Evolutionary conservation across 2,888 invertebrate species (phyloP), one percentile per base, ranked within the genome.

Genomic region (Rhogogaster chlorosoma): DNA sequence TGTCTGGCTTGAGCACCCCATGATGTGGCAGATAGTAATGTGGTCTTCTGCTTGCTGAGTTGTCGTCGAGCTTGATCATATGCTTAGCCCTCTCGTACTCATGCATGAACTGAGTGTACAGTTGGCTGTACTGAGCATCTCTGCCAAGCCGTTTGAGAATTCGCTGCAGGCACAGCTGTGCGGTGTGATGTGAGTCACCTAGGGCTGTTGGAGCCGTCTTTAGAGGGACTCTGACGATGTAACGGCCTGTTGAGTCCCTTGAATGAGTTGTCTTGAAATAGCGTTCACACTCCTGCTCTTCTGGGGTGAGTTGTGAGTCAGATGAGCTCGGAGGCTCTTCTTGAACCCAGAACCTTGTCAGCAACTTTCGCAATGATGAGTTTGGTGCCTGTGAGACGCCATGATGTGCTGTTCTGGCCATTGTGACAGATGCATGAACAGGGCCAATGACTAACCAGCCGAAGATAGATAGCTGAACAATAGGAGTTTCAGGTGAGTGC

Each of bases 291-390:
- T 84, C 84, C 22, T 85, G 1, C 32, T 87, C 86, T 26, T 85
- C 70, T 1, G 64, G 78, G 0, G 84, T 75, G 10, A 84, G 82
- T 3, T n/a, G 36, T 6, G 70, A 70, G n/a, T 42, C 57, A 57
- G 64, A 2, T 26, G 12, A 1, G 7, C 5, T 2, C 18, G 83
- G 85, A 0, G 77, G 18, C n/a, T 87, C 85, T 26, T 87, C 85
- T 61, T 86, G 86, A 0, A 84, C 10, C 86, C 87, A 87, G 12
- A 87, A 86, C 22, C 42, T 71, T 0, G 84, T 83, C 2, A 87
- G 29, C 1, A 85, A 15, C 0, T 86, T 86, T 15, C 86, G 84
- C 1, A 87, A 38, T 3, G 18, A 15, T 53, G 78, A 32, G 45
- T 67, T 45, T 29, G 77, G 38, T 42, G 61, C 15, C n/a, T 22